A percentile compares a stretch with the other conserved stretches of the same genome.
Evolutionary conservation across 2,797 vertebrate species (phyloP).

Genomic region (Champsocephalus esox): DNA sequence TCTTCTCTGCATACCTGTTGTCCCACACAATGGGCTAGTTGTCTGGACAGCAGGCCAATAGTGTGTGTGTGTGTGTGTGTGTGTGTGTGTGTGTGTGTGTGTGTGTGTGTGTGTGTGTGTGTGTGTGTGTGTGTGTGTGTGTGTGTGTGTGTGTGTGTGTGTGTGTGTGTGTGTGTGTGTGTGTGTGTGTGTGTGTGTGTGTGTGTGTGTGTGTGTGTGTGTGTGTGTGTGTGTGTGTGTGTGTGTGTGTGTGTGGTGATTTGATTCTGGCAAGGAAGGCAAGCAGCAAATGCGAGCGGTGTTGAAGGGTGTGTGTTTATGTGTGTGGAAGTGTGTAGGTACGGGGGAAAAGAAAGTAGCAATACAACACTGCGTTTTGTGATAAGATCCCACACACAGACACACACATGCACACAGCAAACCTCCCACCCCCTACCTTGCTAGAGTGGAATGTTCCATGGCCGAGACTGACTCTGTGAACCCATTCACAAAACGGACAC

Average conservation of each 20-base stretch:
- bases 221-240: conserved; percentile 1
- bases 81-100: conserved; percentile 17
- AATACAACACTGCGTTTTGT: conserved; percentile 32
- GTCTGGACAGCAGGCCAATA: conserved; percentile 68
- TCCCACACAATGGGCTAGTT: conserved; percentile 75
- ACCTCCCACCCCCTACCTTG: neutral
- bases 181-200: conserved; percentile 46
- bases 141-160: neutral
- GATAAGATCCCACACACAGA: conserved; percentile 17
- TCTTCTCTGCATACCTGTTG: conserved; percentile 75
- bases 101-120: neutral
- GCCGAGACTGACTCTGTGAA: conserved; percentile 55
- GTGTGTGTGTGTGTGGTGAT: conserved; percentile 14
- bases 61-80: conserved; percentile 49
- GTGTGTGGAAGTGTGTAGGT: conserved; percentile 19
- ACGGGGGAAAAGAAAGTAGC: conserved; percentile 37
- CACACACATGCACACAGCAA: neutral
- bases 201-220: conserved; percentile 26
- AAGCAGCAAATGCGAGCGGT: conserved; percentile 24
- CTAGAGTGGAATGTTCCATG: conserved; percentile 70
- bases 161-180: conserved; percentile 50
- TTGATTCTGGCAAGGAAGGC: conserved; percentile 52
- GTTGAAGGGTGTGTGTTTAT: conserved; percentile 22
- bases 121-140: conserved; percentile 11
- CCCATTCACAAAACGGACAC: conserved; percentile 68